Evolutionary conservation across 2,888 invertebrate species (phyloP).

Genomic region (Unio delphinus): DNA sequence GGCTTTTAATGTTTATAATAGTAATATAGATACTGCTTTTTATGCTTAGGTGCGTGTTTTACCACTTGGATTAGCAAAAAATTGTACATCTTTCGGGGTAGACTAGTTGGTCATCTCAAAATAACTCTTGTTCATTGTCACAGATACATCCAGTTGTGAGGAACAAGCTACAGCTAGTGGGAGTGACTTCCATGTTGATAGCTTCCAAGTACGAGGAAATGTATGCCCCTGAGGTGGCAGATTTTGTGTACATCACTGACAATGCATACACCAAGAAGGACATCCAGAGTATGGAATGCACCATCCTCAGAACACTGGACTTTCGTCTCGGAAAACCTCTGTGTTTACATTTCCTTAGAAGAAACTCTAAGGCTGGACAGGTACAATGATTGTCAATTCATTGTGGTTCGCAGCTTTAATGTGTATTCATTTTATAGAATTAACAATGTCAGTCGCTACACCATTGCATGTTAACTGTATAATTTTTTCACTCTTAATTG

Average conservation of each 20-base stretch:
- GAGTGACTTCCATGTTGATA: conserved; percentile 89
- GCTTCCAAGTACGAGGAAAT: conserved; percentile 97
- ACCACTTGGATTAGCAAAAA: no score
- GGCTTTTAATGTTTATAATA: no score
- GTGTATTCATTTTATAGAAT: no score
- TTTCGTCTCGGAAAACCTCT: conserved; percentile 89
- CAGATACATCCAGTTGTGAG: conserved; percentile 75
- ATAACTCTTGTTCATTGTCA: conserved; percentile 8
- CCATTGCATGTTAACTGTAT: no score
- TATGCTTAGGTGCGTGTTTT: no score
- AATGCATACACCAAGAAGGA: conserved; percentile 86
- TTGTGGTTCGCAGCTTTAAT: no score
- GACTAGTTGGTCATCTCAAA: no score
- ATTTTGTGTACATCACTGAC: conserved; percentile 93
- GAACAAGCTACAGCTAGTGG: conserved; percentile 87
- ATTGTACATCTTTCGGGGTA: no score
- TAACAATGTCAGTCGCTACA: no score
- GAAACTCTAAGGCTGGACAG: conserved; percentile 75
- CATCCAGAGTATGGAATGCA: conserved; percentile 86
- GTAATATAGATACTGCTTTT: no score
- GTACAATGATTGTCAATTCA: conserved; percentile 69
- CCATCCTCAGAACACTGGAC: conserved; percentile 83
- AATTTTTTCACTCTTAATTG: no score
- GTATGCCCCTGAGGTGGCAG: conserved; percentile 86
- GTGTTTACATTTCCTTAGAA: conserved; percentile 89